Evolutionary conservation across 2,113 vertebrate genomes (phyloP).

Genomic region (Hippopotamus amphibius): DNA sequence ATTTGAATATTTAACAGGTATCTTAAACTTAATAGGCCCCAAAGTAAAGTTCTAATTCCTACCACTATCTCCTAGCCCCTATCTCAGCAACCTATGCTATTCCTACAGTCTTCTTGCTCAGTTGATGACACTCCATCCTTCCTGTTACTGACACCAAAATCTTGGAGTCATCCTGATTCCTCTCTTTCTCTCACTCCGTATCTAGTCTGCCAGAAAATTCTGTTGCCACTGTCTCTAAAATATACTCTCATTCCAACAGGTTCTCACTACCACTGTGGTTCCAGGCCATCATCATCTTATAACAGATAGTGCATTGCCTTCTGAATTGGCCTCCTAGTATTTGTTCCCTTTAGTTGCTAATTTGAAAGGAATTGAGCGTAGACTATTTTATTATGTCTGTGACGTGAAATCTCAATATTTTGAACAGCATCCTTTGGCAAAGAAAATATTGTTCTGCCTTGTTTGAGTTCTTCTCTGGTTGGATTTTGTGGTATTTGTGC

Average conservation of each 20-base stretch:
- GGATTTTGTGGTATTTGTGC: neutral
- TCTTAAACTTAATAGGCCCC: neutral
- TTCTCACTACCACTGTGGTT: neutral
- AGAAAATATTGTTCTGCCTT: neutral
- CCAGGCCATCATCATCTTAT: neutral
- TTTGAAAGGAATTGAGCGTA: conserved; percentile 10
- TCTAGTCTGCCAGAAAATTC: neutral
- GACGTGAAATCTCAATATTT: conserved; percentile 18
- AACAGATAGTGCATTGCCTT: neutral
- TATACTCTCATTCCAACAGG: neutral
- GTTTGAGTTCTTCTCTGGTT: neutral
- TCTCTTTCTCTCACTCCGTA: neutral
- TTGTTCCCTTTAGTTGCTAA: neutral
- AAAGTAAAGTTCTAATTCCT: neutral
- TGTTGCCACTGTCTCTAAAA: neutral
- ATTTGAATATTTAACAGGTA: neutral
- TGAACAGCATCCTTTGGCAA: neutral
- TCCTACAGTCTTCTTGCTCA: neutral
- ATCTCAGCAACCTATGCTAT: neutral
- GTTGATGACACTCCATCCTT: neutral
- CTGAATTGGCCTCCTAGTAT: neutral
- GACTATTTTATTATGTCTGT: neutral
- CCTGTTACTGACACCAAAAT: neutral
- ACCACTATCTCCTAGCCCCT: neutral
- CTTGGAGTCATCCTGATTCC: neutral